Evolutionary conservation across 2,797 vertebrate species (phyloP), one percentile per base, ranked within the genome.

Genomic region (Diplodus sargus): DNA sequence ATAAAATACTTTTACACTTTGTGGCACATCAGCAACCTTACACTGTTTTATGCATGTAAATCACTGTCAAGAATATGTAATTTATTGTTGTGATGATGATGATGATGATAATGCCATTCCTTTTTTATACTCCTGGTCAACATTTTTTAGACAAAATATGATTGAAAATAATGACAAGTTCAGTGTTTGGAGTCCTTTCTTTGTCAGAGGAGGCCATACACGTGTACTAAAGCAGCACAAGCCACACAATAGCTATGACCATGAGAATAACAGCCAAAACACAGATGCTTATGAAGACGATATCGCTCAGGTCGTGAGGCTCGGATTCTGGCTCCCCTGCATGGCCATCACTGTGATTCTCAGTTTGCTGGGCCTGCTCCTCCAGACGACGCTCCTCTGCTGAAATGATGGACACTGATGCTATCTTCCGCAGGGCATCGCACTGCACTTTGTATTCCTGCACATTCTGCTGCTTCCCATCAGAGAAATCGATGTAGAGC

Each of bases 201-300:
- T 74, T 63, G n/a, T 63, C 58, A 23, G 5, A 67, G n/a, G 48
- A 57, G 17, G 20, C 4, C 8, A 45, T 28, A 42, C 43, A 5
- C 20, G 16, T 61, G 47, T 66, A 54, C 62, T 94, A 99, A 22
- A 99, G 95, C 76, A 99, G 94, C 86, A 98, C 97, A 39, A 99
- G 93, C 90, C 98, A 98, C 70, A 98, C 91, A 22, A 99, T 96
- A 0, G 98, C 98, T 0, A 98, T 96, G 67, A 99, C 85, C 98
- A 99, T 99, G 85, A 99, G 97, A 60, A 99, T 95, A 56, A 98
- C 97, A 0, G 98, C 98, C 85, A 99, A 92, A 85, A 98, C 96
- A 81, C 98, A 99, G 85, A 99, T 97, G 82, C 97, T 97, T 83
- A 99, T 97, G 90, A 99, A 99, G 87, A 99, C 82, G 0, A 99